Evolutionary conservation across 2,797 vertebrate genomes (phyloP).

Genomic region (Anisognathus igniventris): DNA sequence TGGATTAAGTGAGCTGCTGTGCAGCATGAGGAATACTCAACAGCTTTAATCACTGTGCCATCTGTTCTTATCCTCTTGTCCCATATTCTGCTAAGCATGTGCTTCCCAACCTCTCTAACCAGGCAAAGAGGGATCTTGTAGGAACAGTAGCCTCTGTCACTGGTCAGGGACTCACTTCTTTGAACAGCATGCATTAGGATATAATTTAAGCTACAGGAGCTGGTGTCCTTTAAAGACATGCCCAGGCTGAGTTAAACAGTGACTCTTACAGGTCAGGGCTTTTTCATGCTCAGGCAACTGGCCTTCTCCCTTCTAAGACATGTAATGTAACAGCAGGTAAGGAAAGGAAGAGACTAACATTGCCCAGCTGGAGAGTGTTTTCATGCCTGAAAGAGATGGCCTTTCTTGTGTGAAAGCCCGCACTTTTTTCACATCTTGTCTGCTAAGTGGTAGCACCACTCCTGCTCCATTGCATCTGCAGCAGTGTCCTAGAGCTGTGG

Average conservation of each 20-base stretch:
- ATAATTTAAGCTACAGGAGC: neutral
- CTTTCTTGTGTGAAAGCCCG: neutral
- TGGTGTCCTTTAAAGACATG: neutral
- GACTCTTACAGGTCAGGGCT: neutral
- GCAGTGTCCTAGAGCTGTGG: neutral
- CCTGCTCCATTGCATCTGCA: neutral
- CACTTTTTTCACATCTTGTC: neutral
- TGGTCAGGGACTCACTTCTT: neutral
- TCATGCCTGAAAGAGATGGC: neutral
- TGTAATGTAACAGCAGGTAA: neutral
- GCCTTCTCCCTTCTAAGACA: neutral
- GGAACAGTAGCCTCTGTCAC: neutral
- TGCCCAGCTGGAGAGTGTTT: neutral
- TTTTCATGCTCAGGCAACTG: neutral
- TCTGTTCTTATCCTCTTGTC: conserved; percentile 39
- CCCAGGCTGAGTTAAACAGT: neutral
- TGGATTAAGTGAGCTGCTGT: conserved; percentile 20
- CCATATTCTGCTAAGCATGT: neutral
- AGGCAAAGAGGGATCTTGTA: neutral
- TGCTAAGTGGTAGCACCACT: neutral
- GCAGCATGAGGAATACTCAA: neutral
- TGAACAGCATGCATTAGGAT: neutral
- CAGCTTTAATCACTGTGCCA: neutral
- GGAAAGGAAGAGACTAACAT: neutral
- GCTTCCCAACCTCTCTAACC: neutral